Evolutionary conservation across 2,888 invertebrate genomes (phyloP).

Genomic region (Phyto melanocephala): DNA sequence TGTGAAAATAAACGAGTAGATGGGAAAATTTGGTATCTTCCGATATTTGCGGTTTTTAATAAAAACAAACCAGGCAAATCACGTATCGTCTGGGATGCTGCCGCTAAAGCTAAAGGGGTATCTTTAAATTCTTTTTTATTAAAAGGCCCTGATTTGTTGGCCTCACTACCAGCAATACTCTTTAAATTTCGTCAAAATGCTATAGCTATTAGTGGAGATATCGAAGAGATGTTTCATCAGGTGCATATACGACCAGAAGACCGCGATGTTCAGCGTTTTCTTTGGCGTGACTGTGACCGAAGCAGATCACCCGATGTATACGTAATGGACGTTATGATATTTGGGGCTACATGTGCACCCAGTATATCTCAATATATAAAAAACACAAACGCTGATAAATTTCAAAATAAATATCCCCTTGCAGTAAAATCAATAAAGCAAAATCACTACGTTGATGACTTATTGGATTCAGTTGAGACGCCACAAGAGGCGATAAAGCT

Average conservation of each 20-base stretch:
- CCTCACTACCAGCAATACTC: neutral
- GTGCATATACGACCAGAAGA: neutral
- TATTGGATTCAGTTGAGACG: no score
- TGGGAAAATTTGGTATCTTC: constrained; percentile 7
- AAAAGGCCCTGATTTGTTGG: constrained; percentile 29
- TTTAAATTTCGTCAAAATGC: neutral
- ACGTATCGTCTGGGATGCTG: constrained; percentile 44
- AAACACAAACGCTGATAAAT: neutral
- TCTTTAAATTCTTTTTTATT: constrained; percentile 33
- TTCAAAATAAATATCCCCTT: neutral
- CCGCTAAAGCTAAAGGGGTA: constrained; percentile 21
- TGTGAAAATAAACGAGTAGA: neutral
- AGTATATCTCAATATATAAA: neutral
- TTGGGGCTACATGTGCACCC: neutral
- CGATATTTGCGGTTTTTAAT: neutral
- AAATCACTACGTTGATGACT: no score
- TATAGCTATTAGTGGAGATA: neutral
- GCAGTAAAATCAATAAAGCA: no score
- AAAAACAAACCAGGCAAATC: constrained; percentile 14
- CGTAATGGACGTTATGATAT: neutral
- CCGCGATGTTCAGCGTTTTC: neutral
- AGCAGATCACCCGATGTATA: neutral
- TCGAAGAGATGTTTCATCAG: constrained; percentile 35
- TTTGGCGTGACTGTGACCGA: neutral
- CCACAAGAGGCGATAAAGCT: constrained; percentile 28